phyloP scores from a whole-genome alignment of 2,888 invertebrate species.

The Eupsilia transversa region DNA sequence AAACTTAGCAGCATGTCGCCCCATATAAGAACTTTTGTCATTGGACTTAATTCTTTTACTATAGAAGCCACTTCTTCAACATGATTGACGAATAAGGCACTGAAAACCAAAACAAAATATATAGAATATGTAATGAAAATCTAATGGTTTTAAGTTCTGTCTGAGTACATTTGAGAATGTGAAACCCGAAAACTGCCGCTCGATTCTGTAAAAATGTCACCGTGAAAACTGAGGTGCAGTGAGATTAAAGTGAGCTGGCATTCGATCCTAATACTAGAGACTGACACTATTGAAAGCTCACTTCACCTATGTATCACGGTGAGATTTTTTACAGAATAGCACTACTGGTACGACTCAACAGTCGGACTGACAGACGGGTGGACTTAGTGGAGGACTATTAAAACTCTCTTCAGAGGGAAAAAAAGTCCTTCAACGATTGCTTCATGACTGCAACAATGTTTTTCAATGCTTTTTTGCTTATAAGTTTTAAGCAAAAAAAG shows the following conservation, averaged over 20 bases:
- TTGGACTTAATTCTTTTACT: conserved; percentile 86
- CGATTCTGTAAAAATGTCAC: too few relatives aligned
- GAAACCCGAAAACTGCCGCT: not conserved
- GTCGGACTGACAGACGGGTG: too few relatives aligned
- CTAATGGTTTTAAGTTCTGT: not conserved
- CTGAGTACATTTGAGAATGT: not conserved
- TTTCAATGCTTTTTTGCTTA: not conserved
- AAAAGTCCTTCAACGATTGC: not conserved
- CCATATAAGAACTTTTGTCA: conserved; percentile 93
- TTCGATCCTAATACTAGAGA: too few relatives aligned
- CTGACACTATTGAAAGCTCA: too few relatives aligned
- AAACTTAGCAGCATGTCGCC: conserved; percentile 94
- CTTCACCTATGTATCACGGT: too few relatives aligned
- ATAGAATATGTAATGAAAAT: not conserved
- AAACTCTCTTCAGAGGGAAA: not conserved
- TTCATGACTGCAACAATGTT: not conserved
- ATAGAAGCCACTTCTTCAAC: conserved; percentile 88
- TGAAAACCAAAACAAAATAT: conserved; percentile 68
- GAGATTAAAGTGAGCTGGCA: too few relatives aligned
- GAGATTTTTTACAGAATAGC: too few relatives aligned
- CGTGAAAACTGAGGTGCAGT: too few relatives aligned
- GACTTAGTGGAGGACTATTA: not conserved
- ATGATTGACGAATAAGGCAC: conserved; percentile 92
- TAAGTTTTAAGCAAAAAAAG: not conserved
- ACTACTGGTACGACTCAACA: too few relatives aligned